Evolutionary conservation across 35 echinoderm and acorn worm genomes (phyloP).

Genomic region (Amphiura filiformis): DNA sequence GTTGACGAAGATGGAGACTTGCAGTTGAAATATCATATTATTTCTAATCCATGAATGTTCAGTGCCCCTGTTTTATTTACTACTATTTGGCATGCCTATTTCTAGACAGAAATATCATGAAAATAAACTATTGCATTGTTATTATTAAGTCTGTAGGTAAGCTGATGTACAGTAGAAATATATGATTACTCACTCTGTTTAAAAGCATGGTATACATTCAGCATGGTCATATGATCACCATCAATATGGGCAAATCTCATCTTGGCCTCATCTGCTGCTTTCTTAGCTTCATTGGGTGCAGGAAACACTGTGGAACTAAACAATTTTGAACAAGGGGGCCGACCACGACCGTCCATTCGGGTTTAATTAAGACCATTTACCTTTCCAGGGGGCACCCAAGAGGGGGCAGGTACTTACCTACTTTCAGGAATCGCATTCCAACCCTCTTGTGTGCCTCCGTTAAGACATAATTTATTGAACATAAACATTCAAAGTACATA

Average conservation of each 20-base stretch:
- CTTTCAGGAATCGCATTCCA: not conserved
- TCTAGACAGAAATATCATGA: no score
- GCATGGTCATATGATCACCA: slow-evolving; percentile 93
- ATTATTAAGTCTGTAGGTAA: no score
- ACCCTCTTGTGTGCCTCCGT: not conserved
- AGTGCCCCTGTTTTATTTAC: no score
- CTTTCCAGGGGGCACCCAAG: not conserved
- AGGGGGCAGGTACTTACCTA: slow-evolving; percentile 5
- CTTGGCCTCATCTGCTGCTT: slow-evolving; percentile 97
- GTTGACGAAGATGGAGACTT: no score
- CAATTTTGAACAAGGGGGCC: slow-evolving; percentile 93
- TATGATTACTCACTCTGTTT: slow-evolving; percentile 99
- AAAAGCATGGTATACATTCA: slow-evolving; percentile 99
- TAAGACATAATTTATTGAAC: no score
- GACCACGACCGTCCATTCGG: slow-evolving; percentile 80
- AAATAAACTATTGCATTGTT: no score
- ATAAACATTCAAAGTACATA: no score
- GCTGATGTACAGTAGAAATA: no score
- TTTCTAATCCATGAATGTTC: no score
- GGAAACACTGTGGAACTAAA: slow-evolving; percentile 99
- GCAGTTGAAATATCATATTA: no score
- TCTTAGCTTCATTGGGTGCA: slow-evolving; percentile 98
- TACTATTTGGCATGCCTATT: no score
- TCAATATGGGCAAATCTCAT: slow-evolving; percentile 99
- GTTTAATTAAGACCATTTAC: slow-evolving; percentile 27